Base-by-base conservation (phyloP, 2,888 invertebrate genomes). In the Lepidochitona cinerea region DNA sequence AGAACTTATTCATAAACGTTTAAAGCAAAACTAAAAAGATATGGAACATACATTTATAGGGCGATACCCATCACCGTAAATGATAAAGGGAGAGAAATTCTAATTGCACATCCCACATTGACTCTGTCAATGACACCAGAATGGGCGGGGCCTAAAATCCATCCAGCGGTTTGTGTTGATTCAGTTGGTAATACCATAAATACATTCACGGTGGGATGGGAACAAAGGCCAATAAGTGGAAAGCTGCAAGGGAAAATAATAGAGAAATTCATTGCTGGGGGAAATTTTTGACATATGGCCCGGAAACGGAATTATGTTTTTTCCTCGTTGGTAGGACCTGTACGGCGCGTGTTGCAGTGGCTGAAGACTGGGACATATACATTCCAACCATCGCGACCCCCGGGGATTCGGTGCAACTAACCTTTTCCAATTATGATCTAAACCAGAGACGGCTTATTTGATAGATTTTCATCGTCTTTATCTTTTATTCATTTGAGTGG, bases 181-280 rank as follows among this genome's bases (percentile, higher is more conserved):
- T 59, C 59, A 59, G 59, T 59, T 59, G 59, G 59, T 32, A 59
- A 59, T 59, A 29, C 59, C 59, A 59, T 59, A 59, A 29, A 59
- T 59, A 59, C 29, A 32, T 32, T 4, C 23, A 29, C 4, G 59
- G 59, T 59, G 14, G 29, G 59, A 9, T 14, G 59, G 23, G 59
- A 59, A 59, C 59, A 59, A 59, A 59, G 59, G 59, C 59, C 59
- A 59, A 26, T 59, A 59, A 59, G 59, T 59, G 32, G 59, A 59
- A 59, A 32, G 29, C 32, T 59, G 59, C 59, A 29, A 32, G 59
- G 32, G 59, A 59, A 59, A 59, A 59, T 59, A 59, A 59, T 29
- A 59, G 59, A 59, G 29, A 59, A 59, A 59, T 59, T 59, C 59
- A 59, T 59, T 29, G 29, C 32, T 4, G 29, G n/a, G n/a, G 59